phyloP scores from a whole-genome alignment of 1,140 invertebrate genomes.

The Halyomorpha halys region DNA sequence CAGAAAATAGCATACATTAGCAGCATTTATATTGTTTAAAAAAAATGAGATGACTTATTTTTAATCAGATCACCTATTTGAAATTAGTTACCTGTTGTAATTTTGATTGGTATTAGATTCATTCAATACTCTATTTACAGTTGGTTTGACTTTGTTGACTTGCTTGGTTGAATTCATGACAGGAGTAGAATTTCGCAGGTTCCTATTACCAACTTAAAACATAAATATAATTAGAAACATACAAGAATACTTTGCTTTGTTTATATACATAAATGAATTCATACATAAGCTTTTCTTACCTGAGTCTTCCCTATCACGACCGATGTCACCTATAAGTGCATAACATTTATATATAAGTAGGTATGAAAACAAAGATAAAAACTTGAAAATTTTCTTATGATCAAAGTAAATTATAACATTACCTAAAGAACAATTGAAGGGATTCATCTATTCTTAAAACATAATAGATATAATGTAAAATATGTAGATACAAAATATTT shows the following conservation, averaged over 20 bases:
- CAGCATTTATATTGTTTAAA: no score
- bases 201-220: slow-evolving; percentile 46
- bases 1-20: no score
- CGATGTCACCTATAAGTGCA: slow-evolving; percentile 30
- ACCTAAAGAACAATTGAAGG: no score
- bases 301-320: slow-evolving; percentile 32
- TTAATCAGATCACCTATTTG: not conserved
- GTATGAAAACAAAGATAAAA: no score
- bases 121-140: slow-evolving; percentile 52
- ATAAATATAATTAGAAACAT: not conserved
- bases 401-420: no score
- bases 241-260: not conserved
- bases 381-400: no score
- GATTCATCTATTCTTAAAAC: no score
- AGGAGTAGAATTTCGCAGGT: slow-evolving; percentile 58
- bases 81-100: slow-evolving; percentile 29
- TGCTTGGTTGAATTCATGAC: slow-evolving; percentile 56
- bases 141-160: slow-evolving; percentile 77
- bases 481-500: no score
- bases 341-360: not conserved
- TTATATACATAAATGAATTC: no score
- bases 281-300: slow-evolving; percentile 31
- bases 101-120: slow-evolving; percentile 27
- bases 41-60: not conserved
- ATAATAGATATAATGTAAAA: no score